Evolutionary conservation across 2,113 vertebrate genomes (phyloP).

Genomic region (Cercopithecus mona): DNA sequence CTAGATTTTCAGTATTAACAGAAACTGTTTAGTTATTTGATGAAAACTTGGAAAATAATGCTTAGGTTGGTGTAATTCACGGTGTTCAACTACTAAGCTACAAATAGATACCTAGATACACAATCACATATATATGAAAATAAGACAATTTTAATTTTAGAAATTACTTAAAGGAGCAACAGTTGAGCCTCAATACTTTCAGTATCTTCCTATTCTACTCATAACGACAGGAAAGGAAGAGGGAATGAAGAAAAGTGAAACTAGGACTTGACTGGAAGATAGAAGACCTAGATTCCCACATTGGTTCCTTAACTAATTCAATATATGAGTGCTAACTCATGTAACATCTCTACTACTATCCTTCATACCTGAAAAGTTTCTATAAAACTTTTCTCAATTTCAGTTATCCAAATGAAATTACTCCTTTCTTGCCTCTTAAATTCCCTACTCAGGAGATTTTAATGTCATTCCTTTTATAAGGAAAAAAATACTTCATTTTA

Average conservation of each 20-base stretch:
- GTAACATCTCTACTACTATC: not conserved
- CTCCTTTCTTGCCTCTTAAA: conserved; percentile 35
- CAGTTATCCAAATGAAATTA: not conserved
- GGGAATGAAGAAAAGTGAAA: not conserved
- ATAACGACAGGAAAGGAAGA: not conserved
- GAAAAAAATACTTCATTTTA: not conserved
- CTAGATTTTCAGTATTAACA: not conserved
- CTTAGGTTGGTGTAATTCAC: not conserved
- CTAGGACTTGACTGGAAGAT: not conserved
- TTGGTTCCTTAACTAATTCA: conserved; percentile 5
- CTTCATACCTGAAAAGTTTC: not conserved
- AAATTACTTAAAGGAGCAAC: not conserved
- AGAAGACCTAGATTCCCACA: not conserved
- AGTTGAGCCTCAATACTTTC: not conserved
- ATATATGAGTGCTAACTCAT: not conserved
- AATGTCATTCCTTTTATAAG: not conserved
- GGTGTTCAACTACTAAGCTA: not conserved
- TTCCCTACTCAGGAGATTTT: not conserved
- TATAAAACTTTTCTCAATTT: conserved; percentile 7
- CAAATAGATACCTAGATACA: not conserved
- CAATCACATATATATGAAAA: not conserved
- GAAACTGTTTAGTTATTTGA: not conserved
- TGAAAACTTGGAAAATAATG: not conserved
- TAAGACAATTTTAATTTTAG: not conserved
- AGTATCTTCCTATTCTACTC: not conserved